A percentile compares a stretch with the other conserved stretches of the same genome.
These are phyloP conservation scores for Harpalus rufipes DNA, from an alignment of 2,888 invertebrate species.

Conservation along the genomic window DNA sequence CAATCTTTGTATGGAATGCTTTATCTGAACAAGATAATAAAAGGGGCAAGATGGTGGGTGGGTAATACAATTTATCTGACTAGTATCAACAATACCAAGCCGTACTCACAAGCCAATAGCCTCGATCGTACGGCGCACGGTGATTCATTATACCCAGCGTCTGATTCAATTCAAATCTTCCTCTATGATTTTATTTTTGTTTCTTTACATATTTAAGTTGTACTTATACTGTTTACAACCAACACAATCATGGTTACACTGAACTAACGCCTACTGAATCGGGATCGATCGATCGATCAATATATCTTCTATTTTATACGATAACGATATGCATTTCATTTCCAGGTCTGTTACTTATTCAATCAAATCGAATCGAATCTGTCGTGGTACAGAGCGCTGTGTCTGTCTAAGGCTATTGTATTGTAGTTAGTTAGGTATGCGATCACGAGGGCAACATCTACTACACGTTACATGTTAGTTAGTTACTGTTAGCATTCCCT, in stretches of 20 bases:
- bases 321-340: constrained; percentile 78
- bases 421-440: constrained; percentile 65
- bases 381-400: constrained; percentile 66
- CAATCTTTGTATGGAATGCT: constrained; percentile 78
- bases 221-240: constrained; percentile 75
- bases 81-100: constrained; percentile 75
- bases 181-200: constrained; percentile 59
- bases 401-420: constrained; percentile 66
- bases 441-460: constrained; percentile 58
- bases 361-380: constrained; percentile 23
- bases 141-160: constrained; percentile 68
- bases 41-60: constrained; percentile 77
- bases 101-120: constrained; percentile 63
- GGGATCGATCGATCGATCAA: constrained; percentile 60
- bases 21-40: constrained; percentile 75
- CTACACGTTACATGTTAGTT: constrained; percentile 47
- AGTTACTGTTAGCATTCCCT: constrained; percentile 49
- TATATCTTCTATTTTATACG: constrained; percentile 73
- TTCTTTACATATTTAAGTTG: constrained; percentile 71
- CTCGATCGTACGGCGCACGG: constrained; percentile 61
- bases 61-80: constrained; percentile 77
- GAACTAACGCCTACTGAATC: constrained; percentile 74
- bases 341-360: constrained; percentile 72
- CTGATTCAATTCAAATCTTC: constrained; percentile 68
- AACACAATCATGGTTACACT: constrained; percentile 76